Conservation (phyloP, 2,797 vertebrate species). For the Lerista edwardsae region DNA sequence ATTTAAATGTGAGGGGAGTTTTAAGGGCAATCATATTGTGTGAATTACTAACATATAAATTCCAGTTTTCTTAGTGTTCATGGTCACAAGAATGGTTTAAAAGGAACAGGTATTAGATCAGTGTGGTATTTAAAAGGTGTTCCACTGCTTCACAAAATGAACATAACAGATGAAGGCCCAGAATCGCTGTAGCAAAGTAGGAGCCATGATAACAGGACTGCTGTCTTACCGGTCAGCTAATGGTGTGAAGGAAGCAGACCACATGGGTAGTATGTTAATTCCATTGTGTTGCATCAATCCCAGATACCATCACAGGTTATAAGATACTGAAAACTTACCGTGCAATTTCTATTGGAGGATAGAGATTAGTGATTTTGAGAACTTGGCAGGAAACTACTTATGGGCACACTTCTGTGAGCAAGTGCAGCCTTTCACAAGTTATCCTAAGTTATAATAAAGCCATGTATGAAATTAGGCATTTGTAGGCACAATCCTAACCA, state of each 20-base stretch:
- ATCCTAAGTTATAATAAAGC: neutral
- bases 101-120: neutral
- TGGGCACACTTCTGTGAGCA: neutral
- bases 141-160: neutral
- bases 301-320: neutral
- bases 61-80: neutral
- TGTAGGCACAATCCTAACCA: too few species aligned
- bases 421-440: neutral
- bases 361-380: neutral
- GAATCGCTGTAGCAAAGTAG: neutral
- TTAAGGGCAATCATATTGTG: neutral
- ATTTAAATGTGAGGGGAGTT: neutral
- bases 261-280: neutral
- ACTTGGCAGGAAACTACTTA: neutral
- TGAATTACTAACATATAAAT: neutral
- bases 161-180: neutral
- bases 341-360: neutral
- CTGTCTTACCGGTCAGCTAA: neutral
- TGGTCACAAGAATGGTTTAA: neutral
- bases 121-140: neutral
- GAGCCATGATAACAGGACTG: neutral
- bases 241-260: neutral
- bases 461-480: neutral
- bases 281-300: neutral
- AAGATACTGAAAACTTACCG: neutral